Base-by-base conservation (phyloP, 2,888 invertebrate genomes). In the Anagyrus pseudococci region DNA sequence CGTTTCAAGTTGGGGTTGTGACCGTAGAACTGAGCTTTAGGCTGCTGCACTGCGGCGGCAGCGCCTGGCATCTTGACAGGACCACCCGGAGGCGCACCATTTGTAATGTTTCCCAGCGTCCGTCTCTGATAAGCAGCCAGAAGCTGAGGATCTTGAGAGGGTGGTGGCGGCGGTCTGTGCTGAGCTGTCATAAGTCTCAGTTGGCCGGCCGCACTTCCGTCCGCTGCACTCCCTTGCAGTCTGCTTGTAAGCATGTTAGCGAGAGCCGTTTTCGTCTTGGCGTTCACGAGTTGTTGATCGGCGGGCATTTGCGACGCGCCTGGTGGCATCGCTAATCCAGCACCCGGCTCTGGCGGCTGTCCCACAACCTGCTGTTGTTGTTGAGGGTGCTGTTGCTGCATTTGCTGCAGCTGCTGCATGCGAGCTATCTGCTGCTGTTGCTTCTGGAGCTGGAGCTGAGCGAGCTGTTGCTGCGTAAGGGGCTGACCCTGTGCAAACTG, bases 221-320 rank as follows among this genome's bases (percentile, higher is more conserved):
- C 83, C 2, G 82, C 73, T 1, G 83, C 76, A 6, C 81, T 77
- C 7, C 85, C 85, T 74, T 90, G 88, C 61, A 92, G 80, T 50
- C 95, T 86, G 74, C 89, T 95, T 74, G 91, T 95, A 65, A 97
- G 84, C 92, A 97, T 93, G 79, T 96, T 95, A 17, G 96, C 96
- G 61, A 98, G 84, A 0, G 97, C 97, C 0, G 96, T 96, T 84
- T 97, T 98, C 2, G 96, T 94, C 82, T 94, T 94, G 0, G 92
- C 88, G 74, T 92, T 92, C 55, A 94, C 84, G 62, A 89, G 75
- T 17, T 87, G 86, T 70, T 85, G 84, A 64, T 83, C 79, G 2
- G 77, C 73, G 4, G 80, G 71, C 52, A 81, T 76, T 52, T 79
- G 81, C 2, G 77, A 69, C 59, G 76, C 80, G 2, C 71, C 76